These are phyloP conservation scores for Phaenicophaeus curvirostris DNA, from an alignment of 2,797 vertebrate species.

Conservation along the genomic window DNA sequence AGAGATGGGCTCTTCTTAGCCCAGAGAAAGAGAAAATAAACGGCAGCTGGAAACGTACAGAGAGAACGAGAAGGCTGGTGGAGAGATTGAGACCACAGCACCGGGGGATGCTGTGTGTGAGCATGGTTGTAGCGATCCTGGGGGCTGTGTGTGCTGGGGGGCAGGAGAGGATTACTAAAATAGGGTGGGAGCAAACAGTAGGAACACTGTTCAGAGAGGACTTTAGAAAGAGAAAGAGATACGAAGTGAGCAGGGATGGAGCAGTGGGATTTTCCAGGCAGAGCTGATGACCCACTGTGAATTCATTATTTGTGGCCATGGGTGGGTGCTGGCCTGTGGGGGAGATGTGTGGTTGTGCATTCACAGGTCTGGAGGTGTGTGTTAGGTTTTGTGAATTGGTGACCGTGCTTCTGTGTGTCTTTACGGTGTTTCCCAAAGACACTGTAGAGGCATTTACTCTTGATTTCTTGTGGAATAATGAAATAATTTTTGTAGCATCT, in stretches of 20 bases:
- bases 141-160: not conserved
- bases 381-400: not conserved
- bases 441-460: not conserved
- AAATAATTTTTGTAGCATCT: not conserved
- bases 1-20: not conserved
- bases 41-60: not conserved
- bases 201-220: not conserved
- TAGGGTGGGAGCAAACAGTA: not conserved
- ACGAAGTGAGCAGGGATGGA: not conserved
- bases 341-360: not conserved
- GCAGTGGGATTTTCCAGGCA: not conserved
- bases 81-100: rapidly evolving
- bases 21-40: not conserved
- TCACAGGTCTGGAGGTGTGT: rapidly evolving
- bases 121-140: no score
- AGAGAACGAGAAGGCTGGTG: not conserved
- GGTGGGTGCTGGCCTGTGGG: not conserved
- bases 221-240: not conserved
- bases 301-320: rapidly evolving
- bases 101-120: rapidly evolving
- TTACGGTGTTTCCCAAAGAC: not conserved
- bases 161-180: not conserved
- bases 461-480: not conserved
- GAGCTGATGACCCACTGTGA: not conserved
- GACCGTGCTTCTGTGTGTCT: not conserved